Evolutionary conservation across 2,888 invertebrate genomes (phyloP).

Genomic region (Antheraea yamamai): DNA sequence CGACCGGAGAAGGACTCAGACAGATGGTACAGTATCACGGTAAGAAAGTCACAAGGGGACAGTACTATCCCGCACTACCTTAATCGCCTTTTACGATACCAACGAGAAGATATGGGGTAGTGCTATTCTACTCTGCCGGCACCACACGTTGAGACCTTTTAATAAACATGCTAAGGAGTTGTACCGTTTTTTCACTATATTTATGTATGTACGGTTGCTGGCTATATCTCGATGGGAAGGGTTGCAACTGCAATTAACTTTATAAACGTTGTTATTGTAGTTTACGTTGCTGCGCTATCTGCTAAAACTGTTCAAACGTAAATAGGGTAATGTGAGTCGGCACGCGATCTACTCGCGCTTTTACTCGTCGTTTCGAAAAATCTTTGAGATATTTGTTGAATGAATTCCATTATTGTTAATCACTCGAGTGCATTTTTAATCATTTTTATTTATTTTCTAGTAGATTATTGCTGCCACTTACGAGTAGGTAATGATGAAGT

Average conservation of each 20-base stretch:
- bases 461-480: too few species aligned
- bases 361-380: background rate
- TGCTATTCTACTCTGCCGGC: too few species aligned
- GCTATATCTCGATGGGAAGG: background rate
- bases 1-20: too few species aligned
- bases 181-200: background rate
- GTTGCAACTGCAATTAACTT: background rate
- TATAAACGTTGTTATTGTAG: background rate
- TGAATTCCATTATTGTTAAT: background rate
- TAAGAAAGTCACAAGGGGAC: too few species aligned
- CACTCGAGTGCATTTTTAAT: background rate
- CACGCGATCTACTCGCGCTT: conserved; percentile 6
- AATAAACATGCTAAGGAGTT: too few species aligned
- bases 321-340: background rate
- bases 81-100: too few species aligned
- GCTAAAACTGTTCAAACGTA: background rate
- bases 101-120: too few species aligned
- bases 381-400: background rate
- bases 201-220: background rate
- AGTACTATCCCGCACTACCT: too few species aligned
- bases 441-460: too few species aligned
- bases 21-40: too few species aligned
- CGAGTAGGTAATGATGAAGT: too few species aligned
- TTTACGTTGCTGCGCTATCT: conserved; percentile 8
- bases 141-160: too few species aligned